Base-by-base conservation (phyloP, 2,888 invertebrate genomes). In the Abrostola tripartita region DNA sequence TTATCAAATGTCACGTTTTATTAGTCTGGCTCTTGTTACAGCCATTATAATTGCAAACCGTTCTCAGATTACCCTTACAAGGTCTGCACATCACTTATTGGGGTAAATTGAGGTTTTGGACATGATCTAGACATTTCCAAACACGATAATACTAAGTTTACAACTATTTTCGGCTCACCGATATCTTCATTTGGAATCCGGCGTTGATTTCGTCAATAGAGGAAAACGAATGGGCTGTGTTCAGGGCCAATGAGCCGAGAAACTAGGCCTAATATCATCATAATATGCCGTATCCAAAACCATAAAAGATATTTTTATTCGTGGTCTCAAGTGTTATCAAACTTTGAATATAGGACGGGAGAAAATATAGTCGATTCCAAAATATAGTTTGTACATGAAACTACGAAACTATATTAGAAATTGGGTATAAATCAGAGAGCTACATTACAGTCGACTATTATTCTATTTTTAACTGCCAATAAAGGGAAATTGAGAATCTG, bases 261-360 rank as follows among this genome's bases (percentile, higher is more conserved):
- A 75, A 77, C 65, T 62, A 49, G 37, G 50, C 42, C 42, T 61
- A 73, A 73, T 75, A 68, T 68, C 62, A 77, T 74, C 62, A 69
- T 50, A 74, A 55, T 38, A 65, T 41, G 9, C 11, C 53, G 59
- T 65, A 65, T 59, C 74, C 58, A 53, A 56, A 61, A 57, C 47
- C 53, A 59, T 76, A 68, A 76, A 77, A 74, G 41, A 73, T 68
- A 68, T 56, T 61, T 63, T 63, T 63, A 64, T 59, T 57, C 42
- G 44, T 47, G 64, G 55, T 61, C 41, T 12, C 55, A 47, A 57
- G 49, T 42, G 37, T 24, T 11, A 56, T 76, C 40, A 57, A 55
- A 44, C 7, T 64, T 57, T 52, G 53, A 60, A 61, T 53, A 68
- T 8, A 37, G 5, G 5, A 56, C n/a, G n/a, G 49, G 42, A 63